phyloP scores from a whole-genome alignment of 2,113 vertebrate species.

The Leucopsar rothschildi region DNA sequence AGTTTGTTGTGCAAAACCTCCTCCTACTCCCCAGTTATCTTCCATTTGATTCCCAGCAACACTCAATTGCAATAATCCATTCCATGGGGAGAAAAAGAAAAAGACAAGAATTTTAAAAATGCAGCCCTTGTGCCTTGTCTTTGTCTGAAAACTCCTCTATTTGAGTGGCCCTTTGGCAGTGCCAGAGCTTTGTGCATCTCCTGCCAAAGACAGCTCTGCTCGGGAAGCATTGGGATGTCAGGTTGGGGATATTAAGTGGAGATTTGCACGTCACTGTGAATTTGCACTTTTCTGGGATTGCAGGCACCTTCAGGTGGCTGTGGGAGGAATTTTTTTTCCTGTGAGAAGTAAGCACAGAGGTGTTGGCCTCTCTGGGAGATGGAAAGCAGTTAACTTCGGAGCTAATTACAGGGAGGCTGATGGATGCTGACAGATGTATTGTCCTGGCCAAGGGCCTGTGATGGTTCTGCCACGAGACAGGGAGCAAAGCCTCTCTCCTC shows the following conservation, averaged over 20 bases:
- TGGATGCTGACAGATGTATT: background rate
- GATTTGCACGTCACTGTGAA: background rate
- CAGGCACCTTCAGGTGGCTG: background rate
- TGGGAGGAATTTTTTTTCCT: background rate
- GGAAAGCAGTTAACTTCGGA: conserved; percentile 6
- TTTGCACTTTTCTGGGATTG: background rate
- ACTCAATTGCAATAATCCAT: fast-evolving
- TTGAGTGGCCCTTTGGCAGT: background rate
- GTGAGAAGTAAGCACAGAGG: background rate
- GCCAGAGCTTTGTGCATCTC: background rate
- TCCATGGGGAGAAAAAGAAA: fast-evolving
- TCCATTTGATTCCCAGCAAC: background rate
- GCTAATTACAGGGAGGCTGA: conserved; percentile 33
- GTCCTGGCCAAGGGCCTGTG: background rate
- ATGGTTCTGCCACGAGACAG: background rate
- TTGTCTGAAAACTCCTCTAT: background rate
- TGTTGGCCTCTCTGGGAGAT: conserved; percentile 37
- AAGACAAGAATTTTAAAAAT: background rate
- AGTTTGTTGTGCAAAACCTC: background rate
- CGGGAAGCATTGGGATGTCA: fast-evolving
- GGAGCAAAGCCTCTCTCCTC: background rate
- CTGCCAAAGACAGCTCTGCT: background rate
- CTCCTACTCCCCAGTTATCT: background rate
- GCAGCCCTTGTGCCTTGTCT: fast-evolving
- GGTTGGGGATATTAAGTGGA: background rate